Conservation (phyloP, 2,113 vertebrate species). For the Gallinago paraguaiae region DNA sequence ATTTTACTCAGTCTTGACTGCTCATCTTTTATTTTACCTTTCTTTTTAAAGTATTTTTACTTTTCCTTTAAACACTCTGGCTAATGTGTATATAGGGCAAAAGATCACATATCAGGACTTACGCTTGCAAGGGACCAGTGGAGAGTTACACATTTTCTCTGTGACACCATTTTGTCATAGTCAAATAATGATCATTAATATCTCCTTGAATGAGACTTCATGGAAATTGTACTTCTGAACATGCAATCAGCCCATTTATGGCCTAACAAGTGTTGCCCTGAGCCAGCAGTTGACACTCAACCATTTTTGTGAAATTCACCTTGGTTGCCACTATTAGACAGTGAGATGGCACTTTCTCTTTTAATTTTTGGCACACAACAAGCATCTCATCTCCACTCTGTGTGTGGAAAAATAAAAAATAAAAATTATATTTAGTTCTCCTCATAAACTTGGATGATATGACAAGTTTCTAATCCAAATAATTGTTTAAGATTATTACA, state of each 20-base stretch:
- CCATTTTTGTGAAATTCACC: conserved; percentile 4
- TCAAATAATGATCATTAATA: conserved; percentile 43
- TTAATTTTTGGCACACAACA: neutral
- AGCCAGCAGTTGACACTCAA: neutral
- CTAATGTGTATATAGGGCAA: fast-evolving
- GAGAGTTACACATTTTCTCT: neutral
- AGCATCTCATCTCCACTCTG: neutral
- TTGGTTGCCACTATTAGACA: neutral
- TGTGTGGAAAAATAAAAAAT: neutral
- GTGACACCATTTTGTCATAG: neutral
- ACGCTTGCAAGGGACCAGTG: neutral
- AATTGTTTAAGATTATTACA: conserved; percentile 25
- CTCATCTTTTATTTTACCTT: neutral
- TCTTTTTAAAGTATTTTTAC: neutral
- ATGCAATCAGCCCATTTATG: conserved; percentile 37
- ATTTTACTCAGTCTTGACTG: neutral
- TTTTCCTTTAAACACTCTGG: neutral
- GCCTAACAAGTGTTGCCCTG: neutral
- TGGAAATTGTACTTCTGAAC: conserved; percentile 46
- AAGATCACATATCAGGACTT: neutral
- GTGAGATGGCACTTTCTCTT: neutral
- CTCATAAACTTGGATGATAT: conserved; percentile 4
- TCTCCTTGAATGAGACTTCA: conserved; percentile 17
- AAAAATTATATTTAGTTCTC: neutral
- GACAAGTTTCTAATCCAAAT: conserved; percentile 30